These are phyloP conservation scores for Tarsius wallacei DNA, from an alignment of 2,797 vertebrate genomes.

Conservation along the genomic window DNA sequence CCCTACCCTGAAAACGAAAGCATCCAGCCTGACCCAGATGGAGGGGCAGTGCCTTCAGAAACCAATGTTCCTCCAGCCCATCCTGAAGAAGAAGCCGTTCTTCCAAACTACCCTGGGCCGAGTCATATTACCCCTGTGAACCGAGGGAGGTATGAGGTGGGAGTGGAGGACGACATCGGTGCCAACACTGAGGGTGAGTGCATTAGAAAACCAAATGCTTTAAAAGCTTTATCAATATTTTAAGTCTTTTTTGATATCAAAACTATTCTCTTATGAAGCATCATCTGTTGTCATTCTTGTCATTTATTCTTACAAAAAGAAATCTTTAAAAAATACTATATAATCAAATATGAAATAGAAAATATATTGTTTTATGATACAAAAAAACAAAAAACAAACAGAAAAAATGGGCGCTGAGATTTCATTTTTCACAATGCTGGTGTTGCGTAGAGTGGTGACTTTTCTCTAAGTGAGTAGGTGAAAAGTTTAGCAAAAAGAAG, in stretches of 20 bases:
- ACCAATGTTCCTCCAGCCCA: slow-evolving; percentile 71
- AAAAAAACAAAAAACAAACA: no score
- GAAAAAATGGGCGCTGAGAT: not conserved
- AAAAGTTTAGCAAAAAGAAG: slow-evolving; percentile 69
- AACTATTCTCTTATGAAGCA: no score
- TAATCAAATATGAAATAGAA: no score
- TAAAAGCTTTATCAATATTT: no score
- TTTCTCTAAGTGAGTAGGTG: slow-evolving; percentile 33
- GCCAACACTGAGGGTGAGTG: slow-evolving; percentile 94
- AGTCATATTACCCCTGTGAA: slow-evolving; percentile 82
- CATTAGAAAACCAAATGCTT: not conserved
- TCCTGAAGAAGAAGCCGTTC: slow-evolving; percentile 76
- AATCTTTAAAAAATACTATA: no score
- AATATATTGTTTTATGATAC: no score
- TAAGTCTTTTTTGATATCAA: no score
- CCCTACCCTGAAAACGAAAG: not conserved
- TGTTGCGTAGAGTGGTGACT: not conserved
- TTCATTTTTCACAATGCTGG: not conserved
- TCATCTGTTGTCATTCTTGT: no score
- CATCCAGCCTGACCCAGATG: slow-evolving; percentile 16
- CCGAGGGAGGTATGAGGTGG: slow-evolving; percentile 91
- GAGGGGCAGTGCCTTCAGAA: not conserved
- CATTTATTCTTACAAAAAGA: no score
- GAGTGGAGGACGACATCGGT: slow-evolving; percentile 92
- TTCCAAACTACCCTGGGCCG: not conserved